Base-by-base conservation (phyloP, 2,888 invertebrate species). In the Drosophila incognita region DNA sequence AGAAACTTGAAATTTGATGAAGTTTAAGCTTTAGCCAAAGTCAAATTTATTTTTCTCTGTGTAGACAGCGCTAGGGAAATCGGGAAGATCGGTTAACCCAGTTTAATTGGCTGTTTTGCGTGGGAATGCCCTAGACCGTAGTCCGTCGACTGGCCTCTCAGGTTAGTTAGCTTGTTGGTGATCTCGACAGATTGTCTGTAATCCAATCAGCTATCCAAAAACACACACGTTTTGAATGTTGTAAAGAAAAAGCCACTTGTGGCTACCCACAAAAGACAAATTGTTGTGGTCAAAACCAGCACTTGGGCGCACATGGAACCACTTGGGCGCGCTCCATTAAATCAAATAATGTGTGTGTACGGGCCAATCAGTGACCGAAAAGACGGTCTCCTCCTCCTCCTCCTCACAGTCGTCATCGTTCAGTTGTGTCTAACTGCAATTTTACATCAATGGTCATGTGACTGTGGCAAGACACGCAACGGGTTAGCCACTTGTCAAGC, bases 371-470 rank as follows among this genome's bases (percentile, higher is more conserved):
- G 49, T 68, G 81, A 72, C 78, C 76, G 81, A 87, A 81, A 74
- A 77, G 52, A 31, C 8, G 0, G 27, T 15, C 24, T 51, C 42
- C 62, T 51, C 38, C 65, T 51, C 38, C 65, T 51, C 42, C 42
- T 59, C 5, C 59, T 46, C 15, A 13, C 42, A 29, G 46, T 40
- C 27, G 52, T 71, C 49, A 73, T 54, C 54, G 58, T 74, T 48
- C 61, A 65, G 61, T 59, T 79, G 70, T 61, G 72, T 56, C 82
- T 85, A 85, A 85, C 85, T 84, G 89, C 82, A 89, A 80, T 84
- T 89, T 84, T 85, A 87, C 89, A 89, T 89, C 87, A 89, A 80
- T 82, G 89, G 85, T 66, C 76, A 88, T 79, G 80, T 76, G 77
- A 38, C 56, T 42, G 49, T 33, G 69, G 46, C 59, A 76, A 76